Conservation (phyloP, 2,888 invertebrate species). For the Philonicus albiceps region DNA sequence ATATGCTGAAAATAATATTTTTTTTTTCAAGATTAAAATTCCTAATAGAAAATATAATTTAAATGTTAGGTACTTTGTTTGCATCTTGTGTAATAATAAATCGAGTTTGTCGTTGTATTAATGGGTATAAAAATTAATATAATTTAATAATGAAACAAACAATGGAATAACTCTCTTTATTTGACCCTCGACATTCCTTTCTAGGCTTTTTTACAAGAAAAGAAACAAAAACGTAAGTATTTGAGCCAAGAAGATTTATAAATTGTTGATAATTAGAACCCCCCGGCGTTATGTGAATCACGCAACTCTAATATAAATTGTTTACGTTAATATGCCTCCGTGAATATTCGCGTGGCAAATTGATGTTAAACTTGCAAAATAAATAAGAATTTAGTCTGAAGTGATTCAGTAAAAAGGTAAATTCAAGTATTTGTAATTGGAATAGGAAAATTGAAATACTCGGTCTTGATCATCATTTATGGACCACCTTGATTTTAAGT, state of each 20-base stretch:
- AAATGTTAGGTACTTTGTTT: too few relatives aligned
- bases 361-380: not conserved
- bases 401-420: not conserved
- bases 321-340: not conserved
- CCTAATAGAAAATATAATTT: too few relatives aligned
- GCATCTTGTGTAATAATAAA: too few relatives aligned
- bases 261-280: not conserved
- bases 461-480: not conserved
- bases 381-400: not conserved
- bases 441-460: too few relatives aligned
- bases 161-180: too few relatives aligned
- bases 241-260: not conserved
- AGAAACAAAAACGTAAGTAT: not conserved
- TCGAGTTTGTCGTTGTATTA: too few relatives aligned
- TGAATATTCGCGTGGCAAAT: not conserved
- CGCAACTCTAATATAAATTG: not conserved
- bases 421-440: not conserved
- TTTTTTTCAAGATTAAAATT: too few relatives aligned
- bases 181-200: too few relatives aligned
- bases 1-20: too few relatives aligned
- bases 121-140: too few relatives aligned
- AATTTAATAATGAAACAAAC: too few relatives aligned
- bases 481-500: not conserved
- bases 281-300: not conserved
- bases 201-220: too few relatives aligned